Evolutionary conservation across 2,113 vertebrate species (phyloP), one percentile per base, ranked within the genome.

Genomic region (Tiliqua scincoides): DNA sequence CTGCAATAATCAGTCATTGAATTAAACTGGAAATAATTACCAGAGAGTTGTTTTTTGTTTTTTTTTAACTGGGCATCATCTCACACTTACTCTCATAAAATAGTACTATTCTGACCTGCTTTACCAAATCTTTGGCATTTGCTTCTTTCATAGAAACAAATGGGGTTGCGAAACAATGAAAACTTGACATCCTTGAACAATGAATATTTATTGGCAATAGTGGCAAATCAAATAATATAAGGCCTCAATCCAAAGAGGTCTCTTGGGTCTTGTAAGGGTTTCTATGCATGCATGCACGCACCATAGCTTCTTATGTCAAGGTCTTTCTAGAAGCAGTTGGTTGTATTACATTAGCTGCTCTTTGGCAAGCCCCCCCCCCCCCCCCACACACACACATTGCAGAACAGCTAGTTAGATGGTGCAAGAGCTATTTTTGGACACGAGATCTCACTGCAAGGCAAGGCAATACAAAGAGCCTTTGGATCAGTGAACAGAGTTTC

Each of bases 1-100:
- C 3, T 82, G 14, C 84, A 87, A 62, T 35, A 75, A 6, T 32
- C 68, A 30, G 1, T 88, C 11, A 77, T 18, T 82, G 61, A 89
- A 78, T 91, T 88, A 72, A 74, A 85, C 21, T 71, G 15, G 57
- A 86, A 88, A 74, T 21, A 83, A 82, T 89, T 91, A 9, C 14
- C 6, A 70, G 9, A 18, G 54, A 27, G 35, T 89, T 82, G 65
- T 48, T 48, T 48, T 5, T 48, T 48, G 4, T n/a, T 48, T 48
- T 48, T 48, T 48, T 48, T 48, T 89, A 82, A 23, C 1, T 17
- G 0, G 65, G 3, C 43, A 4, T 78, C 59, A 1, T 32, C 23
- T 74, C 54, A 52, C 20, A 83, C 11, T 81, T 3, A 12, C 1
- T 72, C 5, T 8, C 2, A 21, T 59, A 14, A 85, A 2, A 25